Evolutionary conservation across 2,888 invertebrate species (phyloP).

Genomic region (Morpho helenor): DNA sequence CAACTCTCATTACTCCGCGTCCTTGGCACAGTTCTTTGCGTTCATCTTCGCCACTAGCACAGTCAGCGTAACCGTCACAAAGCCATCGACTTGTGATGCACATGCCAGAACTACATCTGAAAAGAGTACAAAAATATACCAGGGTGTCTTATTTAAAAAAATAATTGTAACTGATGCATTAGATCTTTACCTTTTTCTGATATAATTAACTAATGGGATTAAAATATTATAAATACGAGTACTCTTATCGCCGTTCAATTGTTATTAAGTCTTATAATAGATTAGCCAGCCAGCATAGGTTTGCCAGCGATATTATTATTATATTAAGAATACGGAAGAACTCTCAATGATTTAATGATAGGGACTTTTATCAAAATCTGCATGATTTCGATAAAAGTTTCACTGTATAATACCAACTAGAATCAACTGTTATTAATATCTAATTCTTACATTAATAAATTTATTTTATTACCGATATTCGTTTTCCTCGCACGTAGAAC

Average conservation of each 20-base stretch:
- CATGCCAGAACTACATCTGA: constrained; percentile 57
- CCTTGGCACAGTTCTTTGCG: constrained; percentile 36
- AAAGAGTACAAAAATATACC: neutral
- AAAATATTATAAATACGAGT: neutral
- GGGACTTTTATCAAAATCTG: too few relatives aligned
- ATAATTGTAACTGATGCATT: too few relatives aligned
- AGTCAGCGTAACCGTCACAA: constrained; percentile 72
- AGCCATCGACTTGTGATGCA: constrained; percentile 66
- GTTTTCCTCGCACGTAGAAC: constrained; percentile 52
- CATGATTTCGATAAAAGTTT: too few relatives aligned
- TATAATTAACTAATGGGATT: neutral
- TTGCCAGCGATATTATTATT: too few relatives aligned
- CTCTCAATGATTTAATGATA: too few relatives aligned
- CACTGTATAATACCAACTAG: too few relatives aligned
- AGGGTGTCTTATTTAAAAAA: too few relatives aligned
- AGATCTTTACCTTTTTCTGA: too few relatives aligned
- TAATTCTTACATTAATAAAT: neutral
- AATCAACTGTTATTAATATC: neutral
- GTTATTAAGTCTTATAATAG: too few relatives aligned
- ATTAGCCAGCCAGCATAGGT: too few relatives aligned
- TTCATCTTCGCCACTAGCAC: constrained; percentile 65
- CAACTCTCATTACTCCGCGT: neutral
- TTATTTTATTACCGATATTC: constrained; percentile 51
- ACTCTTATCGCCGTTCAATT: too few relatives aligned
- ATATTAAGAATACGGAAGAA: too few relatives aligned